These are phyloP conservation scores for Oscheius sp. DNA, from an alignment of 2,888 invertebrate genomes.

Conservation along the genomic window DNA sequence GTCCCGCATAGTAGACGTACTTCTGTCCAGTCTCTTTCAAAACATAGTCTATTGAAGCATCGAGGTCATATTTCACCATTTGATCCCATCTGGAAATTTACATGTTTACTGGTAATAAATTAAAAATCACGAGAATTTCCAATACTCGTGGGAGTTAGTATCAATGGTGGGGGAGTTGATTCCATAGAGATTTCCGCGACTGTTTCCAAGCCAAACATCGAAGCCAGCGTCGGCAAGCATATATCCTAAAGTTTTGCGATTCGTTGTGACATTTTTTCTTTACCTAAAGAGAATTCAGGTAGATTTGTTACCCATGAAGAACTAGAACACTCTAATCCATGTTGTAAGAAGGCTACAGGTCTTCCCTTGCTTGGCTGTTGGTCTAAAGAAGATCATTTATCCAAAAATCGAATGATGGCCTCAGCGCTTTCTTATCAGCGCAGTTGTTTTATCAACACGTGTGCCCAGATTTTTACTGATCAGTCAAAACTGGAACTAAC, in stretches of 20 bases:
- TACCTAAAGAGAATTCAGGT: slow-evolving; percentile 41
- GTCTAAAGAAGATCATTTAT: background rate
- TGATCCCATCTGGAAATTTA: slow-evolving; percentile 29
- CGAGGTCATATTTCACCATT: slow-evolving; percentile 29
- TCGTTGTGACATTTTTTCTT: background rate
- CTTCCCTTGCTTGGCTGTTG: slow-evolving; percentile 6
- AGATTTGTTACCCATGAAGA: slow-evolving; percentile 58
- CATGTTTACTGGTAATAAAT: background rate
- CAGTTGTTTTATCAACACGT: too few relatives aligned
- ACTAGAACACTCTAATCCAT: slow-evolving; percentile 77
- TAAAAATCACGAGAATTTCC: slow-evolving; percentile 50
- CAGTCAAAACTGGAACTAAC: too few relatives aligned
- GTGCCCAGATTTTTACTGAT: too few relatives aligned
- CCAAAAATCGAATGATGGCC: background rate
- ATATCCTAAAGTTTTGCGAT: slow-evolving; percentile 44
- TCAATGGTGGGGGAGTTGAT: slow-evolving; percentile 64
- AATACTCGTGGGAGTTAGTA: slow-evolving; percentile 44
- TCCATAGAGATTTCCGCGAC: slow-evolving; percentile 83
- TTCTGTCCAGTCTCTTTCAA: slow-evolving; percentile 14
- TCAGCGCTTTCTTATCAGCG: too few relatives aligned
- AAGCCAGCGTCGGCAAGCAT: slow-evolving; percentile 74
- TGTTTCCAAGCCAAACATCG: slow-evolving; percentile 84
- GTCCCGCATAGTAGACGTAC: slow-evolving; percentile 30
- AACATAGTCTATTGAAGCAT: slow-evolving; percentile 28
- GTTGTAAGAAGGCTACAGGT: slow-evolving; percentile 77